Conservation (phyloP, 2,113 vertebrate species). For the Ctenodactylus gundi region DNA sequence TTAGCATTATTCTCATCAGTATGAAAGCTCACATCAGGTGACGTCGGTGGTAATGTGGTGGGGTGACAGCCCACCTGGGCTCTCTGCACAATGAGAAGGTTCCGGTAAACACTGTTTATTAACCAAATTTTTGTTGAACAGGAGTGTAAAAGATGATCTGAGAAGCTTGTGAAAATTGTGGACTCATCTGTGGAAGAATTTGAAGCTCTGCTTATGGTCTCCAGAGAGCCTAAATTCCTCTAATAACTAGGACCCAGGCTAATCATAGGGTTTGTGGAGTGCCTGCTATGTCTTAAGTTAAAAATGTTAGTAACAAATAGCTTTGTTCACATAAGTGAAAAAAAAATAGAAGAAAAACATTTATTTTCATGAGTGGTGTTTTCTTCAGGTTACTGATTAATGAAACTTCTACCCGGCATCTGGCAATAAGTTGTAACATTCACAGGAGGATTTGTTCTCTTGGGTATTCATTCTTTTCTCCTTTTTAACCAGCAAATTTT, state of each 20-base stretch:
- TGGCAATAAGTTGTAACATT: background rate
- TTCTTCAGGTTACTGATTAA: background rate
- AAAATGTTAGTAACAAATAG: background rate
- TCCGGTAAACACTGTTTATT: background rate
- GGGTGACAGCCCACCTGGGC: background rate
- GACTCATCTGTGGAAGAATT: background rate
- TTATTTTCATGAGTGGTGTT: background rate
- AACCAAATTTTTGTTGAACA: background rate
- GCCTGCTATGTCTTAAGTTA: background rate
- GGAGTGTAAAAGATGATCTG: background rate
- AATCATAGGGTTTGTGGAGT: background rate
- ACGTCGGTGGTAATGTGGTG: background rate
- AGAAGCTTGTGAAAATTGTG: background rate
- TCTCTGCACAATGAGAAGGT: background rate
- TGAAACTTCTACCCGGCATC: background rate
- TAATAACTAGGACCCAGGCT: background rate
- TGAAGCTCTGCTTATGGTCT: background rate
- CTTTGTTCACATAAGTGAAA: background rate
- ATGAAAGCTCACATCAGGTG: background rate
- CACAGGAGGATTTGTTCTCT: background rate
- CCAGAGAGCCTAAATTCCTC: background rate
- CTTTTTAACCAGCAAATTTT: background rate
- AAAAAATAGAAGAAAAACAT: background rate
- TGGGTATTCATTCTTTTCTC: background rate
- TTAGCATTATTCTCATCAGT: background rate